These are phyloP conservation scores for Lampris megalopsis DNA, from an alignment of 2,113 vertebrate genomes.

Conservation along the genomic window DNA sequence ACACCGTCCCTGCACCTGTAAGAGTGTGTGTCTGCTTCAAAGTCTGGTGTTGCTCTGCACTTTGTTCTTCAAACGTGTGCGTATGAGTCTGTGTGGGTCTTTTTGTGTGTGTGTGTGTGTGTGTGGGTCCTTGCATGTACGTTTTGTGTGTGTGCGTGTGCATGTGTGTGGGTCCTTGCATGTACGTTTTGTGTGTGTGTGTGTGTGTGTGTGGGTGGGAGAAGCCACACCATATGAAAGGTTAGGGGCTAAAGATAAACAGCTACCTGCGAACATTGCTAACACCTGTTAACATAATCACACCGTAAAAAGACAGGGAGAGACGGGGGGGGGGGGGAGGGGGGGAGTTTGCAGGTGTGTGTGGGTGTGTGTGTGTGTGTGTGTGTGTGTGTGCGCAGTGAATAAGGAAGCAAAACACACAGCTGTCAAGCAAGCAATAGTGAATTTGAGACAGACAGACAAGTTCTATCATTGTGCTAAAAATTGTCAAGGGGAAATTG, in stretches of 20 bases:
- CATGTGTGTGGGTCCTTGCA: background rate
- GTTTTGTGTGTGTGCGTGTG: conserved; percentile 1
- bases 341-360: background rate
- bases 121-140: background rate
- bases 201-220: conserved; percentile 23
- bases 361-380: conserved; percentile 25
- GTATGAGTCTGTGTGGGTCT: conserved; percentile 3
- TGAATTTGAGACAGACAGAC: conserved; percentile 23
- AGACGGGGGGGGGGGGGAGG: background rate
- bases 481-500: conserved; percentile 32
- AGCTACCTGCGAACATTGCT: conserved; percentile 84
- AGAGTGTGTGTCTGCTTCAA: conserved; percentile 71
- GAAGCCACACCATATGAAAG: conserved; percentile 76
- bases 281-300: conserved; percentile 81
- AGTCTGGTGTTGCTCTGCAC: conserved; percentile 72
- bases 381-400: background rate
- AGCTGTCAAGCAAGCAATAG: conserved; percentile 58
- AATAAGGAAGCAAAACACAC: conserved; percentile 42
- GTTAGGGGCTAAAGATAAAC: conserved; percentile 80
- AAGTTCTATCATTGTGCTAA: conserved; percentile 8
- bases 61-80: conserved; percentile 74
- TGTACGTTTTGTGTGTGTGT: conserved; percentile 24
- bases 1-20: conserved; percentile 58
- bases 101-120: conserved; percentile 4
- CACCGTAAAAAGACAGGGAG: conserved; percentile 43